Base-by-base conservation (phyloP, 2,113 vertebrate genomes). In the Otolemur garnettii region DNA sequence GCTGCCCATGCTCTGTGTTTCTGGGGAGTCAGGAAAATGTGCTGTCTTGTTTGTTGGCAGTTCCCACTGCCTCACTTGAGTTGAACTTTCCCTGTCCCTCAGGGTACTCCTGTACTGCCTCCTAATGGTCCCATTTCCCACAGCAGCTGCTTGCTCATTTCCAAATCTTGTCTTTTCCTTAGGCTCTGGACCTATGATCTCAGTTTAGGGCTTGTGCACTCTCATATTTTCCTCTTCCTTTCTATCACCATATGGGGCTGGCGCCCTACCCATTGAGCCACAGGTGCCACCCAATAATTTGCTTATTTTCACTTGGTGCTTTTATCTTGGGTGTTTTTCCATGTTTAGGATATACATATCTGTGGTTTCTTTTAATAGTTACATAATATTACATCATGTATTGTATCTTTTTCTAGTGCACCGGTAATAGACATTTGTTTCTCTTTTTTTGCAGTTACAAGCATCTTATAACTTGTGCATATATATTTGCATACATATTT, bases 401-500 rank as follows among this genome's bases (percentile, higher is more conserved):
- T 95, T 93, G 22, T 83, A 59, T 87, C 45, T 87, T 91, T 91
- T 87, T 87, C 71, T 89, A 64, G 71, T 89, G 22, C 2, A 57
- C 59, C 86, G n/a, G 66, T 80, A 26, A 79, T 53, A 72, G 80
- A 42, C 50, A 85, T 84, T 94, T 72, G n/a, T 91, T 82, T 80
- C 53, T 81, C 19, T 45, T 89, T 95, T 59, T 60, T 87, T 83
- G 53, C 24, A 59, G 57, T 89, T 93, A 12, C 3, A 87, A 69
- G 59, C 33, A 74, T 69, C 57, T 62, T 62, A 4, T 62, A 26
- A 62, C 22, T 85, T 81, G 74, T 75, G 12, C 6, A 14, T 79
- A 6, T 68, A 5, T 42, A 35, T 60, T 33, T 57, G 14, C 42
- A 7, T 72, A 89, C 19, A 35, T 82, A 13, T 84, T 88, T 94